These are phyloP conservation scores for Plectrocnemia conspersa DNA, from an alignment of 1,140 invertebrate genomes.

Conservation along the genomic window DNA sequence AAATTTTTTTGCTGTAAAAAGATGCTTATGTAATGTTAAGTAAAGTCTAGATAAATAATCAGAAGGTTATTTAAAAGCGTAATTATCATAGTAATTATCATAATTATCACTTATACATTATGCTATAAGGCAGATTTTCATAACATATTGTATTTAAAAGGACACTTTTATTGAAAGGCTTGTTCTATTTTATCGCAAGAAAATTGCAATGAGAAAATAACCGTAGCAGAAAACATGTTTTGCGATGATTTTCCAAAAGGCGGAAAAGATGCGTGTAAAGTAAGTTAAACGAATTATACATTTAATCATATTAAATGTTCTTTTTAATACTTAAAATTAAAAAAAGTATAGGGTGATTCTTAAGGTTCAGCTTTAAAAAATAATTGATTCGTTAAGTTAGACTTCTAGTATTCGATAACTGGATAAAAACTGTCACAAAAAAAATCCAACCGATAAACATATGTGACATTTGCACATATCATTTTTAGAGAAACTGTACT, in stretches of 20 bases:
- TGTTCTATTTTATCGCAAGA: conserved; percentile 37
- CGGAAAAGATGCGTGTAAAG: conserved; percentile 59
- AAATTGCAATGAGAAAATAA: conserved; percentile 30
- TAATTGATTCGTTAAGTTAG: conserved; percentile 51
- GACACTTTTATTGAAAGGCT: too few relatives aligned
- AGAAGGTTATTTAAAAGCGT: too few relatives aligned
- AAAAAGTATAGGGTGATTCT: conserved; percentile 44
- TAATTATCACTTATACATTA: too few relatives aligned
- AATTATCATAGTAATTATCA: too few relatives aligned
- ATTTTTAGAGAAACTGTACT: too few relatives aligned
- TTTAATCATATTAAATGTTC: not conserved
- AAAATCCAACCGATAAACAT: too few relatives aligned
- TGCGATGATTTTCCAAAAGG: conserved; percentile 56
- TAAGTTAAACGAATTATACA: conserved; percentile 38
- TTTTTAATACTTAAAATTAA: not conserved
- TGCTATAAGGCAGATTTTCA: not conserved
- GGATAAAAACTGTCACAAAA: too few relatives aligned
- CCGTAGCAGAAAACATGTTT: conserved; percentile 54
- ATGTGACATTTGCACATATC: too few relatives aligned
- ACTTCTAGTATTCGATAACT: too few relatives aligned
- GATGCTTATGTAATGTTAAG: too few relatives aligned
- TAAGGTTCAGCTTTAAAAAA: conserved; percentile 43
- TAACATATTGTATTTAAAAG: not conserved
- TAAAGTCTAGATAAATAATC: too few relatives aligned
- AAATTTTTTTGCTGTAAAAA: too few relatives aligned